phyloP scores from a whole-genome alignment of 2,113 vertebrate species.

The Muscicapa adusta region DNA sequence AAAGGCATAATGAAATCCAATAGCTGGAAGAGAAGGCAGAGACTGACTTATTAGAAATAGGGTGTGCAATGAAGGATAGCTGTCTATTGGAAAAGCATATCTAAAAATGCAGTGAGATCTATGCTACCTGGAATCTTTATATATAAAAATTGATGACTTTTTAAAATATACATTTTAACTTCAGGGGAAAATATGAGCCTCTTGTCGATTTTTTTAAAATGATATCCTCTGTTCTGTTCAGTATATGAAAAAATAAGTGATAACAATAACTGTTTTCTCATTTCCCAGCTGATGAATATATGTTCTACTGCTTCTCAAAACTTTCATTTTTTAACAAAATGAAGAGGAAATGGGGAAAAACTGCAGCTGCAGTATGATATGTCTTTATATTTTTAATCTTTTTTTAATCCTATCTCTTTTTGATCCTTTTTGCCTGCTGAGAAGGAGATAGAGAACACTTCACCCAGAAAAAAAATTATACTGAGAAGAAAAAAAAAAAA shows the following conservation, averaged over 20 bases:
- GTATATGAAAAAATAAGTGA: background rate
- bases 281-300: background rate
- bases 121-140: background rate
- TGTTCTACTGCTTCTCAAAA: background rate
- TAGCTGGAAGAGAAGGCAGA: constrained; percentile 1
- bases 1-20: constrained; percentile 30
- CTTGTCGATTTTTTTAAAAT: background rate
- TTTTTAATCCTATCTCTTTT: background rate
- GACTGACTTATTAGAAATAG: background rate
- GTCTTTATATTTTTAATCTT: background rate
- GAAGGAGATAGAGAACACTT: background rate
- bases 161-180: background rate
- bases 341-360: rapidly evolving
- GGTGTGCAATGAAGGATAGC: background rate
- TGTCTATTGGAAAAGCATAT: constrained; percentile 1
- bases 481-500: background rate
- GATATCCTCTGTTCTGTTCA: background rate
- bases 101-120: background rate
- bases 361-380: background rate
- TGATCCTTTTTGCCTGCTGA: background rate
- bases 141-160: background rate
- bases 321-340: background rate
- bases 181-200: background rate
- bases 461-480: background rate
- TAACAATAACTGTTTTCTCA: background rate